Evolutionary conservation across 2,113 vertebrate genomes (phyloP), one percentile per base, ranked within the genome.

Genomic region (Lagopus muta): DNA sequence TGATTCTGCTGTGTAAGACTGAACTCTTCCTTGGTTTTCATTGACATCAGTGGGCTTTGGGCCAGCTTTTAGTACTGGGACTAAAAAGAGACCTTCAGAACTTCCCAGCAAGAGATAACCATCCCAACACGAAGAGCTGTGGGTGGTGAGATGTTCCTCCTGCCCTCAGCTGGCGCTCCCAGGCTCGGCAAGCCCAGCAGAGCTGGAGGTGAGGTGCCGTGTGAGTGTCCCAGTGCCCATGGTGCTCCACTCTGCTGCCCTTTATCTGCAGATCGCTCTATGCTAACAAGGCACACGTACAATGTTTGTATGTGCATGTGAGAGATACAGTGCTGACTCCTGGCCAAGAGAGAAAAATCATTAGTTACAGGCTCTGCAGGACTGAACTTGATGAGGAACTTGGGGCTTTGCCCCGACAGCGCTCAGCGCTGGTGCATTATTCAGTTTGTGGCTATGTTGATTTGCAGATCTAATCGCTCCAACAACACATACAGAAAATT

Each of bases 321-420:
- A 95, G 88, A 89, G 94, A 88, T 90, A 65, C 85, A 80, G 94
- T 1, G 2, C 88, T 92, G 94, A 95, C 70, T 95, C 65, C 24
- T 0, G 4, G 94, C 95, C 96, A 96, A 95, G 88, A 10, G 66
- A 94, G 95, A 93, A 97, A 95, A 96, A 95, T 95, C 95, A 95
- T 97, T 95, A 96, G 96, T 94, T 96, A 81, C 93, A 89, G 94
- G 93, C 96, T 96, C 71, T 94, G 77, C 96, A 96, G 96, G 96
- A 96, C 95, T 93, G 62, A 95, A 95, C 96, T 97, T 94, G 96
- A 96, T 0, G 6, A 93, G 86, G 95, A 95, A 92, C 91, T 81
- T 66, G 83, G 85, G 94, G 92, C 88, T 86, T 72, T 94, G 94
- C 96, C 94, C 92, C 32, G 2, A 86, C 91, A 95, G 82, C 34